A percentile compares a stretch with the other conserved stretches of the same genome.
These are phyloP conservation scores for Epistrophe eligans DNA, from an alignment of 2,888 invertebrate species.

Conservation along the genomic window DNA sequence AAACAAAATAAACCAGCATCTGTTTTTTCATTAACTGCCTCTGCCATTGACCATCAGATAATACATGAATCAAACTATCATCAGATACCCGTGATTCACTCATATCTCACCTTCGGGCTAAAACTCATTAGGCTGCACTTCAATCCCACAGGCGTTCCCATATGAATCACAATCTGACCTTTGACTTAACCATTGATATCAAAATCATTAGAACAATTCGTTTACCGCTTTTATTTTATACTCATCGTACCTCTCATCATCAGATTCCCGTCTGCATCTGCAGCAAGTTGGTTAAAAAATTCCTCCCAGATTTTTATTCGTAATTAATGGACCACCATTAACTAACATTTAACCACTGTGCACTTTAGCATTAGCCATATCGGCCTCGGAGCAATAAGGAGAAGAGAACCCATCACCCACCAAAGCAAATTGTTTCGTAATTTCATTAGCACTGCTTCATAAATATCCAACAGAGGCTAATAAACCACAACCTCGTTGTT, in stretches of 20 bases:
- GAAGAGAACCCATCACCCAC: slow-evolving; percentile 69
- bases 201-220: slow-evolving; percentile 60
- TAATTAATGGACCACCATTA: slow-evolving; percentile 69
- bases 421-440: slow-evolving; percentile 63
- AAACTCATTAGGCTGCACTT: slow-evolving; percentile 45
- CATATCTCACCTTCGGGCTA: slow-evolving; percentile 38
- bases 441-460: slow-evolving; percentile 72
- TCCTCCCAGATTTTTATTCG: slow-evolving; percentile 32
- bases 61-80: slow-evolving; percentile 7
- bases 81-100: background rate
- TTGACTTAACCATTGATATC: slow-evolving; percentile 53
- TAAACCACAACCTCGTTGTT: slow-evolving; percentile 65
- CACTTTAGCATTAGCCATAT: slow-evolving; percentile 47
- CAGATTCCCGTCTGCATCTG: slow-evolving; percentile 7
- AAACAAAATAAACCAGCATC: slow-evolving; percentile 12
- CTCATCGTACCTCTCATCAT: slow-evolving; percentile 1
- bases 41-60: slow-evolving; percentile 13
- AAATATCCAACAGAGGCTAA: slow-evolving; percentile 68
- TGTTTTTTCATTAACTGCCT: background rate
- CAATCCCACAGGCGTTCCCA: slow-evolving; percentile 44
- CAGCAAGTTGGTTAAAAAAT: slow-evolving; percentile 5
- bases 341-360: slow-evolving; percentile 70
- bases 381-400: slow-evolving; percentile 42
- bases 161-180: slow-evolving; percentile 58
- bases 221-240: slow-evolving; percentile 35